Evolutionary conservation across 2,888 invertebrate species (phyloP).

Genomic region (Tenthredo distinguenda): DNA sequence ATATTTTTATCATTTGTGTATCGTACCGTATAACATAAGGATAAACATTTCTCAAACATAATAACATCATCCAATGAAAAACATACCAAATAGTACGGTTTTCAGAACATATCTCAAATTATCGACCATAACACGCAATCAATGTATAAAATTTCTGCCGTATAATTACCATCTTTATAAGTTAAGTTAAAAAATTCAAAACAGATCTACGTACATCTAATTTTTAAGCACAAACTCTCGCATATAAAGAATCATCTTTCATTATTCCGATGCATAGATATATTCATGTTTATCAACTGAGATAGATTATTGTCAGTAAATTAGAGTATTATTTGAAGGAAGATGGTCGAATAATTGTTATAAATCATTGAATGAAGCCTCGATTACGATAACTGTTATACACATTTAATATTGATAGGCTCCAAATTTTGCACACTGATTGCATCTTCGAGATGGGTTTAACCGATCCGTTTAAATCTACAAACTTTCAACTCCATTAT

Average conservation of each 20-base stretch:
- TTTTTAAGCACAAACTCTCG: neutral
- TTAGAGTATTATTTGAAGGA: neutral
- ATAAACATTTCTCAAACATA: constrained; percentile 11
- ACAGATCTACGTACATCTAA: neutral
- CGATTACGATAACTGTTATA: neutral
- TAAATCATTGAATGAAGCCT: neutral
- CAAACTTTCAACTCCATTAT: constrained; percentile 5
- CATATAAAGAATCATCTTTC: neutral
- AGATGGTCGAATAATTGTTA: neutral
- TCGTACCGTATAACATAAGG: constrained; percentile 3
- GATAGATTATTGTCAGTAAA: neutral
- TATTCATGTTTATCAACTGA: neutral
- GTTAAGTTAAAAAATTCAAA: neutral
- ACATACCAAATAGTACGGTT: neutral
- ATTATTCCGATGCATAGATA: neutral
- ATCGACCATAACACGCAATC: neutral
- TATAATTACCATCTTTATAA: neutral
- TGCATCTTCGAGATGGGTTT: neutral
- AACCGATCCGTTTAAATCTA: neutral
- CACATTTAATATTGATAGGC: neutral
- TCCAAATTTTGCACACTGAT: constrained; percentile 17
- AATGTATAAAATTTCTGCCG: constrained; percentile 25
- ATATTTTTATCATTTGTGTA: constrained; percentile 28
- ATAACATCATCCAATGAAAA: constrained; percentile 26
- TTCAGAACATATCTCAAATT: neutral